Evolutionary conservation across 64 coral and sea anemone genomes (phyloP), one percentile per base, ranked within the genome.

Genomic region (Stichodactyla helianthus): DNA sequence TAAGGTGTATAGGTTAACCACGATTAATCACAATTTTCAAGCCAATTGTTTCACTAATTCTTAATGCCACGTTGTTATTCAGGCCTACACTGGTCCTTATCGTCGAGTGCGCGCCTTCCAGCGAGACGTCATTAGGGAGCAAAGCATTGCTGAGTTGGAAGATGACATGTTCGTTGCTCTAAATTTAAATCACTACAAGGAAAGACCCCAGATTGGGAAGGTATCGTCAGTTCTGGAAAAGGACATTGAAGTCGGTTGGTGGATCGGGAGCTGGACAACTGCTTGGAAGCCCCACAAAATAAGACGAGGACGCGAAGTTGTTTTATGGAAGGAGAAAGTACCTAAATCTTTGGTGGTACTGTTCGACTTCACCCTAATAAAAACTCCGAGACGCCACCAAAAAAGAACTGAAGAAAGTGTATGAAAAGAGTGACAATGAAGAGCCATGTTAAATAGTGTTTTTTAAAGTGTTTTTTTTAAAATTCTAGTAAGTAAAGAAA

Each of bases 171-270:
- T 71, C 25, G 67, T 71, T n/a, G 67, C 67, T 71, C 18, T 71
- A 71, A 71, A 71, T 71, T 19, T 71, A 6, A 18, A 26, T 26
- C 17, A 19, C 67, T 71, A 71, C 67, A 19, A 19, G 19, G 67
- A 71, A 26, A 71, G 67, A 71, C 67, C 67, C 7, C 67, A 71
- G 67, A 71, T 71, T 71, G 67, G 67, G 25, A 71, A 71, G 67
- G 2, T 71, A n/a, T 19, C 25, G 25, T n/a, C 17, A 26, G 25
- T 26, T 26, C 18, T n/a, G 25, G 25, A 26, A 71, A 26, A 10
- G 7, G 25, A 19, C 67, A 71, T 71, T n/a, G 67, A 71, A 26
- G 25, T 71, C 17, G 67, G 19, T 26, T 71, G 67, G 67, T 0
- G 17, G 25, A 71, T 71, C 25, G 67, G 67, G 25, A 71, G 18